These are phyloP conservation scores for Athalia rosae DNA, from an alignment of 2,888 invertebrate species.

Conservation along the genomic window DNA sequence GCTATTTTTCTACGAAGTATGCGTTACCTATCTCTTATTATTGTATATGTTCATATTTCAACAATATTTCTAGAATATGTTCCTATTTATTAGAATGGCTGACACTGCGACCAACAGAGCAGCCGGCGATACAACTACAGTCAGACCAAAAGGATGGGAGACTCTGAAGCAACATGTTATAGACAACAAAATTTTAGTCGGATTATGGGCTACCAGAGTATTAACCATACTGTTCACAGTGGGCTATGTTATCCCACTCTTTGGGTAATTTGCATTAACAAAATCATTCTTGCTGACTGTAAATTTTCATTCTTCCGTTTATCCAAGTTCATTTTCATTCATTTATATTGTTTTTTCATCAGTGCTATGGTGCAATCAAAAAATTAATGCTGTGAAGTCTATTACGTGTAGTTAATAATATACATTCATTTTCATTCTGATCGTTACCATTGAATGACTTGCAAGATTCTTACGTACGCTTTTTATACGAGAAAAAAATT, in stretches of 20 bases:
- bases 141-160: conserved; percentile 76
- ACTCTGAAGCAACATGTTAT: conserved; percentile 84
- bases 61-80: background rate
- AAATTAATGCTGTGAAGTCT: background rate
- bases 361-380: background rate
- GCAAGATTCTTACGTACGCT: background rate
- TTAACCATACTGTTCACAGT: conserved; percentile 89
- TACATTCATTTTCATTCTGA: no score
- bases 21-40: no score
- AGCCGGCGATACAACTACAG: conserved; percentile 12
- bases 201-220: conserved; percentile 90
- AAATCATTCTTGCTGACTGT: background rate
- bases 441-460: conserved; percentile 27
- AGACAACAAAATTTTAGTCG: conserved; percentile 90
- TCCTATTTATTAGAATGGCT: conserved; percentile 44
- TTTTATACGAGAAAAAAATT: conserved; percentile 8
- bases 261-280: conserved; percentile 80
- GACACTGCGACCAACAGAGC: conserved; percentile 54
- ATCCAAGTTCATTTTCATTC: background rate
- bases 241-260: conserved; percentile 90
- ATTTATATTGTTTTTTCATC: background rate
- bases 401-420: background rate
- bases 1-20: background rate
- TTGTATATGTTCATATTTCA: background rate
- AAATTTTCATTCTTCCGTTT: background rate